Conservation (phyloP, 2,113 vertebrate genomes). For the Phyllostomus hastatus region DNA sequence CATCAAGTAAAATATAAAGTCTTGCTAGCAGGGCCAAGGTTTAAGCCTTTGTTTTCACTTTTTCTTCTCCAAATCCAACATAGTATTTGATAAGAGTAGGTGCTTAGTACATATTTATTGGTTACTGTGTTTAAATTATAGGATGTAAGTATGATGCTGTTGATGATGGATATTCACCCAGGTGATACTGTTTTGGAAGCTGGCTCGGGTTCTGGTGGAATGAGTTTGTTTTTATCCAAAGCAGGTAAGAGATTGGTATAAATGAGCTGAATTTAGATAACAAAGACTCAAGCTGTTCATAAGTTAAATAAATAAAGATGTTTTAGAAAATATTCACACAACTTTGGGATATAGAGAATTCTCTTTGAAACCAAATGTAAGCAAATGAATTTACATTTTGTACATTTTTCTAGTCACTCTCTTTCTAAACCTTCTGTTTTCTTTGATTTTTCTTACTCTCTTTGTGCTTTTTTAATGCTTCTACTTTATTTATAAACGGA, state of each 20-base stretch:
- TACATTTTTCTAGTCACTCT: background rate
- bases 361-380: background rate
- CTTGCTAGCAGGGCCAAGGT: background rate
- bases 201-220: conserved; percentile 90
- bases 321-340: background rate
- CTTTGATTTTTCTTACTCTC: background rate
- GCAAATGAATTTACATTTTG: background rate
- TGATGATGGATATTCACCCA: conserved; percentile 88
- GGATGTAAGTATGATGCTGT: conserved; percentile 84
- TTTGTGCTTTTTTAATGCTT: background rate
- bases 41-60: background rate
- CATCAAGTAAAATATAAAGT: background rate
- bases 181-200: conserved; percentile 91
- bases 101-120: background rate
- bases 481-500: background rate
- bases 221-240: conserved; percentile 93
- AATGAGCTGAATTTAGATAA: background rate
- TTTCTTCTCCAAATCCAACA: background rate
- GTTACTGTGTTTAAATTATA: conserved; percentile 54
- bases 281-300: background rate
- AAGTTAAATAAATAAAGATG: background rate
- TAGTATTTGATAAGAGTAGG: background rate
- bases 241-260: conserved; percentile 85
- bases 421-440: background rate
- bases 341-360: background rate